Percentiles rank a stretch among this genome's conserved stretches.
These are phyloP conservation scores for Motacilla tschutschensis DNA, from an alignment of 2,113 vertebrate species.

Conservation along the genomic window DNA sequence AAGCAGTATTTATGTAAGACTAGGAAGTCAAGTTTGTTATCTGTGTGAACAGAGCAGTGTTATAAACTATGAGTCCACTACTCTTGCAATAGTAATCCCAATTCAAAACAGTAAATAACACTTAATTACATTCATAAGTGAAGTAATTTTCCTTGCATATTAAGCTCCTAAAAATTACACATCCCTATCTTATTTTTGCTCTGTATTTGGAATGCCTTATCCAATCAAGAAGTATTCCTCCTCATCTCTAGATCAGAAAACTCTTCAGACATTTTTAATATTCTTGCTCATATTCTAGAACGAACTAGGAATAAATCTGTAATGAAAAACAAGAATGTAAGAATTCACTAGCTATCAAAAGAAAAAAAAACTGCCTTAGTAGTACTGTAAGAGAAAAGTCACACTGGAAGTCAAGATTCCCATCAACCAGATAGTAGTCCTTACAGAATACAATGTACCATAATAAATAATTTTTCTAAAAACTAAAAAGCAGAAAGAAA, in stretches of 20 bases:
- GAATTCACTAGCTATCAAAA: background rate
- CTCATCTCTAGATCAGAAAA: background rate
- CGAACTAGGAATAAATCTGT: background rate
- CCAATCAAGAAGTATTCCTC: background rate
- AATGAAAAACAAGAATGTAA: background rate
- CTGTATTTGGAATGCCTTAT: background rate
- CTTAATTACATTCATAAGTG: background rate
- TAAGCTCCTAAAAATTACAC: background rate
- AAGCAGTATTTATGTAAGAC: background rate
- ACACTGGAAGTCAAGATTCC: background rate
- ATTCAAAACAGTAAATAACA: background rate
- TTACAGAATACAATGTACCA: background rate
- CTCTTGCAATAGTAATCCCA: background rate
- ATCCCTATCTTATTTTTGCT: background rate
- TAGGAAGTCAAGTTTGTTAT: background rate
- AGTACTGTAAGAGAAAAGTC: background rate
- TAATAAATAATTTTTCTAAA: background rate
- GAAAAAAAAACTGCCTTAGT: background rate
- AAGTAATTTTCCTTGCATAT: background rate
- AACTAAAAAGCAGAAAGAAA: background rate
- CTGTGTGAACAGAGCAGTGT: background rate
- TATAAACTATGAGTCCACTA: background rate
- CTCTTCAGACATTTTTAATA: background rate
- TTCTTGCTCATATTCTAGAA: background rate
- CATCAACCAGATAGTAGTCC: background rate